Evolutionary conservation across 2,888 invertebrate genomes (phyloP).

Genomic region (Malthinus seriepunctatus): DNA sequence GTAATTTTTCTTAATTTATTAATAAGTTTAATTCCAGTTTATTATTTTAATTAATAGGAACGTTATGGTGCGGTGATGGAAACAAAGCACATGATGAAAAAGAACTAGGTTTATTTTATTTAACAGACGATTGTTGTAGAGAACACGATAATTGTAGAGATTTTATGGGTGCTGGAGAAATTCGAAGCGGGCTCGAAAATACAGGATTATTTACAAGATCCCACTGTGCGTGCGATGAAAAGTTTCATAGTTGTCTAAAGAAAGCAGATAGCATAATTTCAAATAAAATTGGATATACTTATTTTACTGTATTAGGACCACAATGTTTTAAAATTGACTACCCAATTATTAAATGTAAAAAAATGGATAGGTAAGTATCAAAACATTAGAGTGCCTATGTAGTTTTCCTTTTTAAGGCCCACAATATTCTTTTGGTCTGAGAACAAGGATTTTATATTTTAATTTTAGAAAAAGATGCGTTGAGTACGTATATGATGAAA

Average conservation of each 20-base stretch:
- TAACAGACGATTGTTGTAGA: constrained; percentile 71
- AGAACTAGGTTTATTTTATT: constrained; percentile 66
- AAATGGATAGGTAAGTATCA: constrained; percentile 51
- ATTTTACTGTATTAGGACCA: constrained; percentile 73
- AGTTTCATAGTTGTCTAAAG: constrained; percentile 69
- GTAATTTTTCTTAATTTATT: too few relatives aligned
- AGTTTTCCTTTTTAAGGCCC: too few relatives aligned
- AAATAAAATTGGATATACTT: constrained; percentile 67
- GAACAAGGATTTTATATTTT: too few relatives aligned
- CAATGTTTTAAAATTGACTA: constrained; percentile 70
- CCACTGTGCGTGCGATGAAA: constrained; percentile 70
- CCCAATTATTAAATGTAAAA: constrained; percentile 58
- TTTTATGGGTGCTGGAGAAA: constrained; percentile 60
- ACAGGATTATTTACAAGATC: constrained; percentile 70
- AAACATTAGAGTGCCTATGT: constrained; percentile 15
- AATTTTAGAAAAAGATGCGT: constrained; percentile 56
- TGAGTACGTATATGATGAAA: constrained; percentile 59
- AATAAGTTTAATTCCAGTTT: too few relatives aligned
- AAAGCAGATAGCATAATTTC: constrained; percentile 60
- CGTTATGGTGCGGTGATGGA: constrained; percentile 76
- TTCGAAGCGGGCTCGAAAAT: constrained; percentile 65
- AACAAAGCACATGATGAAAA: constrained; percentile 61
- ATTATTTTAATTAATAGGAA: constrained; percentile 56
- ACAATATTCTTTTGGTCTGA: too few relatives aligned
- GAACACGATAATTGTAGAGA: constrained; percentile 71